Conservation (phyloP, 2,797 vertebrate genomes). For the Schizopygopsis malacanthus region DNA sequence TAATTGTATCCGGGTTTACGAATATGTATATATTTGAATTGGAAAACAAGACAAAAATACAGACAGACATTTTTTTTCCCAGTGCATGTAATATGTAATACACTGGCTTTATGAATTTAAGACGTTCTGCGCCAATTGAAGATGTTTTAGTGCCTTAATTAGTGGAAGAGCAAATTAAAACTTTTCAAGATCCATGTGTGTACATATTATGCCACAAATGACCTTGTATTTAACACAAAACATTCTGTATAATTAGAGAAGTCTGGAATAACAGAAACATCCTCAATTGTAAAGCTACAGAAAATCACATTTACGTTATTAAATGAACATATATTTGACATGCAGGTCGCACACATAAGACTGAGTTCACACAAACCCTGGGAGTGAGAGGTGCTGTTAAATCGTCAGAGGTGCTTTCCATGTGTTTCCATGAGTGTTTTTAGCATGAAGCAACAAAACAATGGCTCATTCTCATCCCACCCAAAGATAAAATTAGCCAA, state of each 20-base stretch:
- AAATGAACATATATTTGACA: conserved; percentile 50
- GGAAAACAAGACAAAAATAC: neutral
- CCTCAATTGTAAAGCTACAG: neutral
- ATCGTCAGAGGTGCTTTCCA: conserved; percentile 25
- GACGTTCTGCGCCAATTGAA: neutral
- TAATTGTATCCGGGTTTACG: neutral
- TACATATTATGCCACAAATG: neutral
- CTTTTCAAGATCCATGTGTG: neutral
- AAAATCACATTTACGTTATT: conserved; percentile 50
- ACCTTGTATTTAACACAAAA: neutral
- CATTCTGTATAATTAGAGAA: neutral
- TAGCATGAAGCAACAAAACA: neutral
- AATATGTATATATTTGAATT: neutral
- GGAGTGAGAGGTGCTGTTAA: neutral
- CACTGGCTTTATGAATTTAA: neutral
- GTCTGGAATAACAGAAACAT: neutral
- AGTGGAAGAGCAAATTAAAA: neutral
- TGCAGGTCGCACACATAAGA: neutral
- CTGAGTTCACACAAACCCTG: neutral
- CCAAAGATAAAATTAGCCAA: conserved; percentile 5
- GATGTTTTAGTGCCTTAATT: neutral
- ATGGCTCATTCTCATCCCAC: neutral
- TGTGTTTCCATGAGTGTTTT: conserved; percentile 20
- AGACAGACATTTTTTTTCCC: neutral
- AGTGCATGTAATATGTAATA: neutral